These are phyloP conservation scores for Helicoverpa assulta DNA, from an alignment of 2,888 invertebrate genomes.

Conservation along the genomic window DNA sequence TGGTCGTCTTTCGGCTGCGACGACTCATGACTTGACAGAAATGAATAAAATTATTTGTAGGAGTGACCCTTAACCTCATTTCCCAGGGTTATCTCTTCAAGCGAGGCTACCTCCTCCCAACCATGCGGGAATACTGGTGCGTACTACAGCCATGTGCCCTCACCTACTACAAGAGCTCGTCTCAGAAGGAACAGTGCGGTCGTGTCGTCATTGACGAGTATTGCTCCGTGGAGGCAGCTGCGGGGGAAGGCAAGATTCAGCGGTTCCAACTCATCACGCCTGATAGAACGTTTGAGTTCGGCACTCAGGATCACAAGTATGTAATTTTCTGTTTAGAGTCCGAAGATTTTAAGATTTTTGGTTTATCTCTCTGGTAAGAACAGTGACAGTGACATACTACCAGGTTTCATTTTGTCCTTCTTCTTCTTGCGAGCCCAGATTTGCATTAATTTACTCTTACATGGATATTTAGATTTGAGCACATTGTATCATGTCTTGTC, in stretches of 20 bases:
- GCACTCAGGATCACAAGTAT: slow-evolving; percentile 93
- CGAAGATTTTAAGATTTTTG: too few species aligned
- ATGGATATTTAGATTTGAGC: too few species aligned
- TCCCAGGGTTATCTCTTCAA: slow-evolving; percentile 93
- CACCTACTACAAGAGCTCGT: slow-evolving; percentile 93
- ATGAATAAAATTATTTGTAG: too few species aligned
- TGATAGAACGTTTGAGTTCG: slow-evolving; percentile 93
- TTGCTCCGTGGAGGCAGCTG: slow-evolving; percentile 91
- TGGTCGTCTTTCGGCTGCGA: too few species aligned
- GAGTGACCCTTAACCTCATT: neutral
- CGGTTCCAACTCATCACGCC: slow-evolving; percentile 92
- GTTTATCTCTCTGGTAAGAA: too few species aligned
- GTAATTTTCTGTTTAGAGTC: slow-evolving; percentile 20
- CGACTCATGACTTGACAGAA: too few species aligned
- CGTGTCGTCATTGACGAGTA: slow-evolving; percentile 91
- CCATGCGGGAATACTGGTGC: slow-evolving; percentile 95
- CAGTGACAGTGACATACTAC: too few species aligned
- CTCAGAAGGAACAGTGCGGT: slow-evolving; percentile 92
- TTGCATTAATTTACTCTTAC: too few species aligned
- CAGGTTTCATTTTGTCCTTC: too few species aligned
- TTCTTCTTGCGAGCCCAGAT: too few species aligned
- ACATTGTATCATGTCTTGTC: too few species aligned
- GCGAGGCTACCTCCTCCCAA: slow-evolving; percentile 93
- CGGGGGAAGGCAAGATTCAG: slow-evolving; percentile 90
- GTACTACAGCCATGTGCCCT: slow-evolving; percentile 94